Percentiles rank a stretch among this genome's conserved stretches.
phyloP scores from a whole-genome alignment of 2,113 vertebrate species.

The Ellobius talpinus region DNA sequence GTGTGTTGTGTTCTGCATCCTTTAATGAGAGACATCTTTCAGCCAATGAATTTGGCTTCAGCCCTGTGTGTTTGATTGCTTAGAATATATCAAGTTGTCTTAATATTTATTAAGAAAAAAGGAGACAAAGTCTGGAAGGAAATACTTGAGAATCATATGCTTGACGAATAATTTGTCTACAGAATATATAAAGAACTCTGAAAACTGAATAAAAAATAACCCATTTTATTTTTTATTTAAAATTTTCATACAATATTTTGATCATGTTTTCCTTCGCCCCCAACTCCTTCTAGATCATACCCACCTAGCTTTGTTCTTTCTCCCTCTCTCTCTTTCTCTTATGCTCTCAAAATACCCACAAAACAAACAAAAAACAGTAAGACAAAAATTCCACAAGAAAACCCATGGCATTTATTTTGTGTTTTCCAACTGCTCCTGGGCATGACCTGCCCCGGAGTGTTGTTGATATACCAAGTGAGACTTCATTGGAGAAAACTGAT shows the following conservation, averaged over 20 bases:
- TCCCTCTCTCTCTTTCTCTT: not conserved
- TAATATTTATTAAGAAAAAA: not conserved
- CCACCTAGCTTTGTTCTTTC: not conserved
- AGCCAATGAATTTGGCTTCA: not conserved
- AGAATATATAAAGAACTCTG: not conserved
- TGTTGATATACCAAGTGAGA: not conserved
- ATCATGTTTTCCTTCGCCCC: not conserved
- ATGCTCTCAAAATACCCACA: not conserved
- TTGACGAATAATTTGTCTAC: not conserved
- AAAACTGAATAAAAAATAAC: not conserved
- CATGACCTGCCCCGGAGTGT: not conserved
- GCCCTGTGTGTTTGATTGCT: not conserved
- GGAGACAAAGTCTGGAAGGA: not conserved
- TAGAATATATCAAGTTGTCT: not conserved
- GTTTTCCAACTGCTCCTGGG: not conserved
- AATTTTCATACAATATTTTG: not conserved
- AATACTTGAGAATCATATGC: not conserved
- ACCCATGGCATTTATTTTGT: not conserved
- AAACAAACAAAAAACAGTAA: not conserved
- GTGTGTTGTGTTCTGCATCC: not conserved
- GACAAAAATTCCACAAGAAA: not conserved
- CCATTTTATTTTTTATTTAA: not conserved
- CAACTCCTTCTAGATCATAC: not conserved
- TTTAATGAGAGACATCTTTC: not conserved
- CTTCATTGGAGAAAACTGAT: not conserved